Evolutionary conservation across 2,888 invertebrate species (phyloP).

Genomic region (Phytoseiulus persimilis): DNA sequence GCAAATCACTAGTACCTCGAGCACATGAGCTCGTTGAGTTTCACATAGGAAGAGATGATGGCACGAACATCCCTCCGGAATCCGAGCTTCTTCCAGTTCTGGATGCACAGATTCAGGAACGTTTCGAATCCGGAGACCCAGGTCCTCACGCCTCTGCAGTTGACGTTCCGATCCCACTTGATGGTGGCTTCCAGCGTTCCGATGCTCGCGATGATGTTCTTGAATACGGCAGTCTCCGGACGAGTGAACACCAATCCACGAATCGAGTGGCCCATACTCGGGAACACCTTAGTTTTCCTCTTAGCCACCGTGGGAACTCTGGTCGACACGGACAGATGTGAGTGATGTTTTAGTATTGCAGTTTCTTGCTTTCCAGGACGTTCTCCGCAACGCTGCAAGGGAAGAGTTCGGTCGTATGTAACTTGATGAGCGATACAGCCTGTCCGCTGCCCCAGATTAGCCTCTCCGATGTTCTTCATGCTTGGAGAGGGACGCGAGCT

Average conservation of each 20-base stretch:
- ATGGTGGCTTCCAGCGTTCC: background rate
- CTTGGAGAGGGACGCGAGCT: too few relatives aligned
- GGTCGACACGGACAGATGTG: background rate
- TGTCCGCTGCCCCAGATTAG: too few relatives aligned
- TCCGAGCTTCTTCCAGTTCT: background rate
- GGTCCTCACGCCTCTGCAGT: background rate
- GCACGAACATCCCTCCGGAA: too few relatives aligned
- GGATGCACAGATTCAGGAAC: slow-evolving; percentile 1
- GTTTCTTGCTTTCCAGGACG: too few relatives aligned
- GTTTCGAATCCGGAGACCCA: background rate
- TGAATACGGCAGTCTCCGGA: background rate
- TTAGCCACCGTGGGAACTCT: background rate
- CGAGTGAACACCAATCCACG: background rate
- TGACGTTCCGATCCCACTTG: background rate
- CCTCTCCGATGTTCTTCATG: too few relatives aligned
- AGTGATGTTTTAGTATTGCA: background rate
- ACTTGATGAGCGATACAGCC: too few relatives aligned
- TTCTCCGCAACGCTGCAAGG: too few relatives aligned
- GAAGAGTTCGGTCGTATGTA: too few relatives aligned
- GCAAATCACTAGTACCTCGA: background rate
- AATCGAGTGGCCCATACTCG: slow-evolving; percentile 8
- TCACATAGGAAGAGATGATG: too few relatives aligned
- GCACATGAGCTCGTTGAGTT: too few relatives aligned
- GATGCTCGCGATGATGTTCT: background rate
- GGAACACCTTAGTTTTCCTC: background rate